Conservation (phyloP, 2,888 invertebrate species). For the Drosophila birchii region DNA sequence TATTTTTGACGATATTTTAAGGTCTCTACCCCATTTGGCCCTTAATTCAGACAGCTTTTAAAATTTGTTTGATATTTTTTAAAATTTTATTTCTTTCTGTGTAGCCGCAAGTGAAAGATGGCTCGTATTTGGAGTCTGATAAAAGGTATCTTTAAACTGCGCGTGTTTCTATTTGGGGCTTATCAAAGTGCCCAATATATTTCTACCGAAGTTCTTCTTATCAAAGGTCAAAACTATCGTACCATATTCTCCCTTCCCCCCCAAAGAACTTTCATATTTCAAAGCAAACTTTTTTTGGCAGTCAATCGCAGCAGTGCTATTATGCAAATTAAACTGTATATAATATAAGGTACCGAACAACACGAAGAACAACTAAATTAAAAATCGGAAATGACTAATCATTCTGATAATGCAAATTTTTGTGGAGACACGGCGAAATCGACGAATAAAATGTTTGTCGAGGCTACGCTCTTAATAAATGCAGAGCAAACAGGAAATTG, state of each 20-base stretch:
- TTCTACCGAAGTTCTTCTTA: background rate
- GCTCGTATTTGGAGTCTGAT: background rate
- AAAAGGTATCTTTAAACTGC: background rate
- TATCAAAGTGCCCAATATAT: background rate
- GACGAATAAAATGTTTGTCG: background rate
- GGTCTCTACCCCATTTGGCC: too few species aligned
- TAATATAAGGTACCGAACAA: background rate
- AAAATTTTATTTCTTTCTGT: background rate
- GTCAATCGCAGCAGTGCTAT: background rate
- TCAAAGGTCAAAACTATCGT: conserved; percentile 6
- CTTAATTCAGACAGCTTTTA: too few species aligned
- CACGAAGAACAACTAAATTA: background rate
- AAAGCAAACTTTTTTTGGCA: background rate
- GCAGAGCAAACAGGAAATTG: background rate
- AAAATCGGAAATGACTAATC: conserved; percentile 17
- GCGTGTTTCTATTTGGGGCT: conserved; percentile 2
- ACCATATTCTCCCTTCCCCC: background rate
- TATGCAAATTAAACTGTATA: conserved; percentile 12
- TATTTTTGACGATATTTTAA: too few species aligned
- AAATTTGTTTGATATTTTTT: too few species aligned
- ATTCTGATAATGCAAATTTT: conserved; percentile 24
- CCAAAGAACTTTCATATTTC: background rate
- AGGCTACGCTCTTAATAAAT: background rate
- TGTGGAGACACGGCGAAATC: background rate
- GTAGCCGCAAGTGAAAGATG: background rate